Evolutionary conservation across 2,797 vertebrate species (phyloP).

Genomic region (Paguma larvata): DNA sequence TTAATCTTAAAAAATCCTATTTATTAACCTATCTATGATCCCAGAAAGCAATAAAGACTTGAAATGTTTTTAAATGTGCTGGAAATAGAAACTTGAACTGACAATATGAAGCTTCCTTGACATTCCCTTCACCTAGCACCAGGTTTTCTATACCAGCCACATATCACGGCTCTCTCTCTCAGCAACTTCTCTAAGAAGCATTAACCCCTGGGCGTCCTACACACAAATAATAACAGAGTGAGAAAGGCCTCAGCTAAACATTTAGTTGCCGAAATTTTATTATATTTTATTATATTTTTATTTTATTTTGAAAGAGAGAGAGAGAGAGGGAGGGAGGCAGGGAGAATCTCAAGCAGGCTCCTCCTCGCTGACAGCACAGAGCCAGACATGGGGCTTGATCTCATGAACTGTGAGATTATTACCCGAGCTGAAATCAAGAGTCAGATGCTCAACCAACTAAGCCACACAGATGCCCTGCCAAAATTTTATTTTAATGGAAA

Average conservation of each 20-base stretch:
- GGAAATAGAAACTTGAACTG: background rate
- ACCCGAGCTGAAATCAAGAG: too few relatives aligned
- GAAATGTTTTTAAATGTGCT: background rate
- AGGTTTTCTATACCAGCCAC: background rate
- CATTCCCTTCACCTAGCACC: background rate
- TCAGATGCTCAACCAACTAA: too few relatives aligned
- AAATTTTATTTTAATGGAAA: slow-evolving; percentile 44
- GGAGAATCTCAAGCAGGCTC: too few relatives aligned
- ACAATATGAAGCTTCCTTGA: background rate
- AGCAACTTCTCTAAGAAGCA: background rate
- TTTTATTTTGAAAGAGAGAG: background rate
- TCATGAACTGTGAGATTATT: too few relatives aligned
- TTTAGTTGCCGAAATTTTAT: slow-evolving; percentile 23
- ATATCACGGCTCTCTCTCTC: background rate
- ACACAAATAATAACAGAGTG: background rate
- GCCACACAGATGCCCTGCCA: background rate
- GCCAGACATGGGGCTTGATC: too few relatives aligned
- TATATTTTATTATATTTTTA: slow-evolving; percentile 32
- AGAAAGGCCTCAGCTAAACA: background rate
- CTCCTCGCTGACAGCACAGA: too few relatives aligned
- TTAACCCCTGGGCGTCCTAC: background rate
- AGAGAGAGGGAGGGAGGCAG: too few relatives aligned
- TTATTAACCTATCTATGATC: slow-evolving; percentile 34
- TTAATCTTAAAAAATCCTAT: slow-evolving; percentile 14
- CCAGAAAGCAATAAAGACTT: background rate